Evolutionary conservation across 2,797 vertebrate species (phyloP), one percentile per base, ranked within the genome.

Genomic region (Poecilia picta): DNA sequence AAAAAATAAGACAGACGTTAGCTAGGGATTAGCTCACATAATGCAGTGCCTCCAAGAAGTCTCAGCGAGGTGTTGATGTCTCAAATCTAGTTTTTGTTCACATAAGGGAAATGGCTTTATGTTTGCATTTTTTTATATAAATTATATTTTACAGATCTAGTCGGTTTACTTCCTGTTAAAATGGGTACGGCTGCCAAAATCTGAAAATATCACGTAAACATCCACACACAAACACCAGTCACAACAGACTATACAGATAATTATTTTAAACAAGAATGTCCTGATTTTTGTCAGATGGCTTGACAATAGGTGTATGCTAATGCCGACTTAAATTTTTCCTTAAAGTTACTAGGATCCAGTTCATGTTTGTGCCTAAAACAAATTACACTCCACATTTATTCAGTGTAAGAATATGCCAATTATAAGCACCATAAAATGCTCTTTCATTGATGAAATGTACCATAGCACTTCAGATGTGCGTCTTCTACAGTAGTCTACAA

Each of bases 1-100:
- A 73, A 11, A 83, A 64, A 73, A 78, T 76, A 46, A 74, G 45
- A 80, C 31, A 13, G 12, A 53, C 5, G 25, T 78, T 82, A 57
- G 45, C 66, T 47, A 75, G 43, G 28, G 74, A 49, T 12, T 59
- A 33, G 57, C 23, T 45, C 49, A 57, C 10, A 78, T 23, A 49
- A n/a, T 8, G 25, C 43, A 39, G 4, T 31, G 53, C 72, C 74
- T 71, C 8, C 6, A 28, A 71, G 18, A n/a, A 15, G 18, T 76
- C 23, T 57, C 16, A 31, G 7, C 43, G 12, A 72, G 28, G 4
- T 31, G 66, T 74, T 73, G 15, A 4, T 16, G 25, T 70, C 10
- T 75, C 18, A 79, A 25, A 66, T 64, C 18, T 41, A 13, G 20
- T 15, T 70, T 66, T 70, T 25, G 8, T 41, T 43, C 66, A 11